Evolutionary conservation across 1,140 invertebrate species (phyloP).

Genomic region (Diabrotica virgifera): DNA sequence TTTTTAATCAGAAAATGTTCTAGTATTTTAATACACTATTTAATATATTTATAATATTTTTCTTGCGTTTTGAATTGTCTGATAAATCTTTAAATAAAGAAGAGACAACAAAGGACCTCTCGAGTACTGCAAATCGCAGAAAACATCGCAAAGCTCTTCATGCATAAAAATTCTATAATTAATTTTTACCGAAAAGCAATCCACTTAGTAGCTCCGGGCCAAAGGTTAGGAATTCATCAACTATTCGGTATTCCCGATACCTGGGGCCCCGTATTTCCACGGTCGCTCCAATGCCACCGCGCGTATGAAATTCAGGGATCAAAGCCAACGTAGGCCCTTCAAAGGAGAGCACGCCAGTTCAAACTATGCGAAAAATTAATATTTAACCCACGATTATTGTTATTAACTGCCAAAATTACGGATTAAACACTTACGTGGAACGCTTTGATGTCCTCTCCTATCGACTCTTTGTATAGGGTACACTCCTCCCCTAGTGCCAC

Average conservation of each 20-base stretch:
- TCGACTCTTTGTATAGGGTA: not conserved
- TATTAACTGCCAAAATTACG: constrained; percentile 36
- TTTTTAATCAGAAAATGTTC: too few relatives aligned
- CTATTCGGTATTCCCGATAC: constrained; percentile 35
- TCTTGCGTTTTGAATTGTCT: too few relatives aligned
- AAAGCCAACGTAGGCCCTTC: constrained; percentile 29
- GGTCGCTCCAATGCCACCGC: not conserved
- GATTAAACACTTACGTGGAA: constrained; percentile 23
- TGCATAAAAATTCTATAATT: constrained; percentile 14
- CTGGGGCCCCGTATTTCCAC: constrained; percentile 25
- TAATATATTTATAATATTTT: too few relatives aligned
- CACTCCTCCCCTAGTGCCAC: not conserved
- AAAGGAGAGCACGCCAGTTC: constrained; percentile 36
- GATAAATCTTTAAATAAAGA: too few relatives aligned
- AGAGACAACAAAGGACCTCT: too few relatives aligned
- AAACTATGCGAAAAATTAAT: constrained; percentile 43
- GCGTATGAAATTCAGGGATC: constrained; percentile 29
- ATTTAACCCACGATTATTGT: constrained; percentile 39
- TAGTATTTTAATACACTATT: too few relatives aligned
- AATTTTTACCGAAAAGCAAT: constrained; percentile 17
- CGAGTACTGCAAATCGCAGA: too few relatives aligned
- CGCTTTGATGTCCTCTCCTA: constrained; percentile 18
- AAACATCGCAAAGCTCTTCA: not conserved
- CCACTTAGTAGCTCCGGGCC: constrained; percentile 15
- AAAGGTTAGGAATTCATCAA: constrained; percentile 34